Percentiles rank a stretch among this genome's conserved stretches.
Evolutionary conservation across 2,113 vertebrate genomes (phyloP).

Genomic region (Crotalus tigris): DNA sequence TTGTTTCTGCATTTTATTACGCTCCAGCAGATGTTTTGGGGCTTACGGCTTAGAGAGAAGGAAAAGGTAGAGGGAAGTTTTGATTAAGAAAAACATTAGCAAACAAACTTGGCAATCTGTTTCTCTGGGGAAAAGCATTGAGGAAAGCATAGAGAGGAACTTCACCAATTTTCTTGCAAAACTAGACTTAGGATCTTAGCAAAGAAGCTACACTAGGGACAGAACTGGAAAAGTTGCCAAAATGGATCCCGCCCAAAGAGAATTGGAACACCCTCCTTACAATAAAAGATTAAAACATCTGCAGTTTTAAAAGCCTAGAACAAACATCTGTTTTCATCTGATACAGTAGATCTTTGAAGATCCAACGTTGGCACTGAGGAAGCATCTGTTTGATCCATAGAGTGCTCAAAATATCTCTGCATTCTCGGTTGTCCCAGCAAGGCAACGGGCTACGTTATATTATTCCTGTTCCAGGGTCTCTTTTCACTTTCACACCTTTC

Average conservation of each 20-base stretch:
- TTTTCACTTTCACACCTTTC: neutral
- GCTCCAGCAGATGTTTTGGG: conserved; percentile 43
- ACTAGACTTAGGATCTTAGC: neutral
- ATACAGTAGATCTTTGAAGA: neutral
- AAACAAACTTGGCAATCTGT: neutral
- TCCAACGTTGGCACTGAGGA: neutral
- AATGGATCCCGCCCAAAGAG: neutral
- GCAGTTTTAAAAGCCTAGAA: neutral
- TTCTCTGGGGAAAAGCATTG: neutral
- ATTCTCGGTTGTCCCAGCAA: neutral
- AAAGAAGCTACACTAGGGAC: neutral
- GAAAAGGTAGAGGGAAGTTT: neutral
- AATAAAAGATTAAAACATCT: neutral
- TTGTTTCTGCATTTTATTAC: conserved; percentile 14
- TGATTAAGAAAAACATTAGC: conserved; percentile 49
- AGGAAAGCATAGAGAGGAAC: neutral
- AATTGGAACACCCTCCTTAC: neutral
- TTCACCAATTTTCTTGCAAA: neutral
- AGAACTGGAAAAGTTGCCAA: neutral
- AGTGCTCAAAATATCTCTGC: neutral
- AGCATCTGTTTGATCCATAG: neutral
- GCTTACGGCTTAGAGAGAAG: conserved; percentile 25
- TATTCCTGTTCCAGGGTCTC: neutral
- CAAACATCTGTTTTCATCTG: neutral
- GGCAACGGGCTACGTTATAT: neutral